Evolutionary conservation across 2,888 invertebrate genomes (phyloP).

Genomic region (Aleiodes alternator): DNA sequence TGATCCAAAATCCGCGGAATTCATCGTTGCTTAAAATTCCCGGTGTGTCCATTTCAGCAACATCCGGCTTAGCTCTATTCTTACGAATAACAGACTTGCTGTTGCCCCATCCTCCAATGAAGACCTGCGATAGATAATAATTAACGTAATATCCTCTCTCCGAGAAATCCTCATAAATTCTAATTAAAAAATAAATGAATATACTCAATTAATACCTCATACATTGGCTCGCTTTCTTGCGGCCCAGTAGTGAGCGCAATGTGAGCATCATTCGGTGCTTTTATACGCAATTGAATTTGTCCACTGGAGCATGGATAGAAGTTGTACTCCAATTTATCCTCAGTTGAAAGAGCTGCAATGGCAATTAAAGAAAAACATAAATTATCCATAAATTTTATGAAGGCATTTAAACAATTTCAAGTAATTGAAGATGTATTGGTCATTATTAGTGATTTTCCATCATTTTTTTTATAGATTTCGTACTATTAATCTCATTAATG

Average conservation of each 20-base stretch:
- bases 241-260: slow-evolving; percentile 86
- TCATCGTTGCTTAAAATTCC: slow-evolving; percentile 84
- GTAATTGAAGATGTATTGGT: no score
- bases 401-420: no score
- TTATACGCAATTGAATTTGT: slow-evolving; percentile 86
- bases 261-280: slow-evolving; percentile 90
- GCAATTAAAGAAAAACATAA: slow-evolving; percentile 43
- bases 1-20: slow-evolving; percentile 90
- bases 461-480: no score
- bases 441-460: no score
- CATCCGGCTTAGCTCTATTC: slow-evolving; percentile 86
- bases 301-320: slow-evolving; percentile 85
- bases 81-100: slow-evolving; percentile 88
- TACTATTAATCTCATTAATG: no score
- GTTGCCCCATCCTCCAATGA: slow-evolving; percentile 93
- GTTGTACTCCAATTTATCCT: slow-evolving; percentile 88
- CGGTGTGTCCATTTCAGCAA: slow-evolving; percentile 83
- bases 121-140: slow-evolving; percentile 77
- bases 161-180: no score
- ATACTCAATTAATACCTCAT: slow-evolving; percentile 79
- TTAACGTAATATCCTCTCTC: background rate
- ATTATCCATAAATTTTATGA: background rate
- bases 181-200: slow-evolving; percentile 6
- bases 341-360: slow-evolving; percentile 85
- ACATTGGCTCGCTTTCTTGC: slow-evolving; percentile 85